Base-by-base conservation (phyloP, 2,888 invertebrate genomes). In the Anagyrus pseudococci region DNA sequence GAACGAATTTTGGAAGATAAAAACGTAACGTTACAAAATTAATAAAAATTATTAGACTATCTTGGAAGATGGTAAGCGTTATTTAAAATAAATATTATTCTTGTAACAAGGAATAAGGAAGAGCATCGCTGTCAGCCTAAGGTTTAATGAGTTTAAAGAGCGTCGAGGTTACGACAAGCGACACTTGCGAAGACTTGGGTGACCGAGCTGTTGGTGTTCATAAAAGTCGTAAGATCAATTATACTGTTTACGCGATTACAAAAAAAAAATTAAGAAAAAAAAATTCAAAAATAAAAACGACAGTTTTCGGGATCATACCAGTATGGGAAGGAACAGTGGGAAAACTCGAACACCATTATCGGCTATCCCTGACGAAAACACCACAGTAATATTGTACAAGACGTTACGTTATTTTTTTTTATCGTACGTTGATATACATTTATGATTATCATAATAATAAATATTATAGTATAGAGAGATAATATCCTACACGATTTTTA, bases 381-480 rank as follows among this genome's bases (percentile, higher is more conserved):
- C 64, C 58, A 66, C 54, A 61, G 59, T 62, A 68, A 61, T 53
- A 58, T 68, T 61, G 55, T 63, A 68, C 59, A 56, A 57, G 55
- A 62, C 41, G 50, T 37, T 37, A 37, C 33, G n/a, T 56, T 52
- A 57, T 22, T 61, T 61, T 64, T 53, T 26, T 56, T 67, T 63
- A 64, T 53, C 59, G 63, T 60, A 66, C 62, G 62, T 66, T 61
- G 48, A 68, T 65, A 66, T 65, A 67, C 63, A 60, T 62, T 52
- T 58, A 63, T 62, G 57, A 64, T 62, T 60, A 67, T 62, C 58
- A 10, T 53, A 63, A 53, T 64, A 56, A 56, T 67, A 60, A 41
- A 58, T 53, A 46, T n/a, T 48, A 48, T 48, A 46, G 61, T 59
- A 67, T 60, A 67, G 66, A 68, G 58, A 67, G 29, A 64, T 64